Evolutionary conservation across 2,888 invertebrate species (phyloP), one percentile per base, ranked within the genome.

Genomic region (Diloba caeruleocephala): DNA sequence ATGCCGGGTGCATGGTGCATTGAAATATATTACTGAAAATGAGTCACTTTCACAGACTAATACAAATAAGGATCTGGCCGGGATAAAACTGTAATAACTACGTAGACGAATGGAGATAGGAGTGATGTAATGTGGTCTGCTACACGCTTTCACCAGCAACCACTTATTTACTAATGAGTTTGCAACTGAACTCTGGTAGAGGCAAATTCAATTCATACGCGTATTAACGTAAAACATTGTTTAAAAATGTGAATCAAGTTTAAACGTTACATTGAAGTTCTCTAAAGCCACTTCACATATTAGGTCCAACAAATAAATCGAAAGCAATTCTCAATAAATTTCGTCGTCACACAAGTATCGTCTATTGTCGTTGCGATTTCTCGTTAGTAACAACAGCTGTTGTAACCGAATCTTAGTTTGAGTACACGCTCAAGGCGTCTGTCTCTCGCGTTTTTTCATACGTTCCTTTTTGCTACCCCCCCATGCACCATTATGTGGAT

Each of bases 401-500:
- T 84, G 82, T 86, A 87, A 88, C 89, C 87, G 78, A 90, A 91
- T 90, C 89, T 90, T 84, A 82, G 86, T 79, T 79, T 63, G 74
- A 77, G 78, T 71, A 74, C 71, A 73, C 74, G 78, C 80, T 78
- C 70, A 76, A 73, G 82, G 83, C 82, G 84, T 82, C 81, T 87
- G 82, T 81, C 84, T 81, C 84, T 80, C 81, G 74, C 81, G 74
- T 75, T 79, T 85, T 87, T 89, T 90, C 88, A 85, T 86, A 84
- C 87, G 85, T 88, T 87, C 89, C 81, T 80, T 86, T 85, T 87
- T 81, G 73, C 82, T 78, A 64, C 79, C 71, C 86, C 90, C 88
- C 86, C 84, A 85, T 88, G 88, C 88, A 82, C 90, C 84, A 92
- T 93, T 92, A 90, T 90, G 88, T 88, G 85, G 85, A 90, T 90